A percentile compares a stretch with the other conserved stretches of the same genome.
These are phyloP conservation scores for Accipiter cooperii DNA, from an alignment of 2,113 vertebrate genomes.

Conservation along the genomic window DNA sequence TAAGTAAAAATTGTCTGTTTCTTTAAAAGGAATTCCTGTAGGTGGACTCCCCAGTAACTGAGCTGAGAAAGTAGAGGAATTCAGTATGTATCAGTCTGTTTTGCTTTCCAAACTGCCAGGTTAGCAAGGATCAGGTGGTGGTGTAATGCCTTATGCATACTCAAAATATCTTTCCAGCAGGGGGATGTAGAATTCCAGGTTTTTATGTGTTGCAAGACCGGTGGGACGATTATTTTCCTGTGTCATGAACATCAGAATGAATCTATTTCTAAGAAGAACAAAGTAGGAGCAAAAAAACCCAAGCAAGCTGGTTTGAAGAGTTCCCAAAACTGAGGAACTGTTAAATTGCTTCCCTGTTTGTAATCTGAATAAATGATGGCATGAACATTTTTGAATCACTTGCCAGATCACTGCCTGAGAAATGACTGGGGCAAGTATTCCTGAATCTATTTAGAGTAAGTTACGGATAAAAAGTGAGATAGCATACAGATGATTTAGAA, in stretches of 20 bases:
- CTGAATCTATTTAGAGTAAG: background rate
- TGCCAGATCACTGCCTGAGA: background rate
- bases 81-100: background rate
- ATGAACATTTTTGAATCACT: background rate
- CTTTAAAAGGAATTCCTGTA: background rate
- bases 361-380: background rate
- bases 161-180: conserved; percentile 48
- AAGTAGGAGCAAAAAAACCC: background rate
- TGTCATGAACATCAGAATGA: background rate
- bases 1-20: background rate
- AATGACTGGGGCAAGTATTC: background rate
- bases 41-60: background rate
- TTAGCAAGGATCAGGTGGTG: background rate
- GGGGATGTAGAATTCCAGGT: conserved; percentile 53
- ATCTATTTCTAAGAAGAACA: background rate
- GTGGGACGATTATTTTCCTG: background rate
- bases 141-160: background rate
- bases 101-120: background rate
- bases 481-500: background rate
- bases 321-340: background rate
- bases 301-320: background rate
- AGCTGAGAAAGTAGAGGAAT: background rate
- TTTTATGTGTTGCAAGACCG: background rate
- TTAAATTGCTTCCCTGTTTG: background rate
- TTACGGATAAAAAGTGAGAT: background rate